A percentile compares a stretch with the other conserved stretches of the same genome.
phyloP scores from a whole-genome alignment of 2,113 vertebrate genomes.

The Vulpes lagopus region DNA sequence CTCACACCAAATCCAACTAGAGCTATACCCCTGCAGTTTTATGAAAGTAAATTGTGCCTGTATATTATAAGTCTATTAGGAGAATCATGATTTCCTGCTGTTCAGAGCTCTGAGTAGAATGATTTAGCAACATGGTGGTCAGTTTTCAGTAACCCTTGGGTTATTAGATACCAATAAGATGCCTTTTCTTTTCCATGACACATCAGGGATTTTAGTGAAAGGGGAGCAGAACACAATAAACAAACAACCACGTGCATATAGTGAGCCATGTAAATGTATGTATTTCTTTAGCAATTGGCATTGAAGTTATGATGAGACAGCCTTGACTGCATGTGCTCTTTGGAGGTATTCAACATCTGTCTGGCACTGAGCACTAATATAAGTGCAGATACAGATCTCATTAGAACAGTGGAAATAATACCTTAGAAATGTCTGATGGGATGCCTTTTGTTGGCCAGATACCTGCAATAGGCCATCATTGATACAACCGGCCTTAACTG shows the following conservation, averaged over 20 bases:
- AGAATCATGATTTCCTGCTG: slow-evolving; percentile 74
- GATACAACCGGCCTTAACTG: background rate
- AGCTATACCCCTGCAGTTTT: slow-evolving; percentile 74
- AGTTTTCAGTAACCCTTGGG: slow-evolving; percentile 68
- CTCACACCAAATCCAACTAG: slow-evolving; percentile 59
- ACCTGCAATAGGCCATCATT: background rate
- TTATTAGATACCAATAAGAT: slow-evolving; percentile 35
- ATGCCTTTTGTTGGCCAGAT: background rate
- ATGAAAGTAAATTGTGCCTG: slow-evolving; percentile 68
- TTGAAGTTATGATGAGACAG: background rate
- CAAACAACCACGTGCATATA: slow-evolving; percentile 31
- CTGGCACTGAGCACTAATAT: background rate
- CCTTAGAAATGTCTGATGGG: background rate
- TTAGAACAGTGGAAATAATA: background rate
- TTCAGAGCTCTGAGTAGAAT: slow-evolving; percentile 61
- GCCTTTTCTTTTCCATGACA: slow-evolving; percentile 56
- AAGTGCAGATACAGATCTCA: background rate
- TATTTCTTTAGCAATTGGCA: background rate
- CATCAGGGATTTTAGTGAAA: slow-evolving; percentile 9
- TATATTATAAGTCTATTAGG: slow-evolving; percentile 77
- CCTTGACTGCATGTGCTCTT: background rate
- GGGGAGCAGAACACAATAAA: background rate
- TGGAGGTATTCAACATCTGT: background rate
- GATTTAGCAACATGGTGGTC: slow-evolving; percentile 75
- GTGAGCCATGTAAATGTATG: background rate